These are phyloP conservation scores for Esox niger DNA, from an alignment of 2,113 vertebrate genomes.

Conservation along the genomic window DNA sequence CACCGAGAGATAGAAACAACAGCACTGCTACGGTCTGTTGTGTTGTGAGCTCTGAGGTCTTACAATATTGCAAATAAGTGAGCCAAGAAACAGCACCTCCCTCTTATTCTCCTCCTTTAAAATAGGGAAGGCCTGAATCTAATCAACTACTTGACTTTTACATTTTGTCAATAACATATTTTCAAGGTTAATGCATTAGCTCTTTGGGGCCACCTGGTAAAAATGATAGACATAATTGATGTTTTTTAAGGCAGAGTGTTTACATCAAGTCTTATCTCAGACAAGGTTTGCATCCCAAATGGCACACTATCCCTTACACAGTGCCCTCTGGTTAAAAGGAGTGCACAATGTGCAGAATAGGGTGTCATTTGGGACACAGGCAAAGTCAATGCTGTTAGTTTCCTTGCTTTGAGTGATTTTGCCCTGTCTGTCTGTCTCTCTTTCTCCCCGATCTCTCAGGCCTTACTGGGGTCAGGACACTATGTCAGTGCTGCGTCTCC, in stretches of 20 bases:
- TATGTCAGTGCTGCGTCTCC: conserved; percentile 60
- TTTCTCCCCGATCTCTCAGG: conserved; percentile 42
- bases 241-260: conserved; percentile 59
- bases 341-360: too few relatives aligned
- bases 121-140: too few relatives aligned
- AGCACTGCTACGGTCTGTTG: conserved; percentile 10
- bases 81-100: too few relatives aligned
- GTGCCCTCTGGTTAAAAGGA: too few relatives aligned
- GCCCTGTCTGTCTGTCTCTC: conserved; percentile 18
- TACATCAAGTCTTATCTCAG: conserved; percentile 62
- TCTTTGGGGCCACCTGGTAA: conserved; percentile 32
- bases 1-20: conserved; percentile 19
- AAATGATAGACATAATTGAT: conserved; percentile 57
- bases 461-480: conserved; percentile 59
- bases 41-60: too few relatives aligned
- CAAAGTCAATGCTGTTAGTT: conserved; percentile 43
- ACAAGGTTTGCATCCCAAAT: background rate
- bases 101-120: too few relatives aligned
- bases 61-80: too few relatives aligned
- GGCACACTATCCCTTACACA: too few relatives aligned
- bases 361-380: background rate
- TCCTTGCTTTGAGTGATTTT: conserved; percentile 44
- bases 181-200: conserved; percentile 47
- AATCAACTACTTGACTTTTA: conserved; percentile 20
- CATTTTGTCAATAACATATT: conserved; percentile 34